Percentiles rank a stretch among this genome's conserved stretches.
Conservation (phyloP, 92 coral and sea anemone genomes). For the Epizoanthus scotinus region DNA sequence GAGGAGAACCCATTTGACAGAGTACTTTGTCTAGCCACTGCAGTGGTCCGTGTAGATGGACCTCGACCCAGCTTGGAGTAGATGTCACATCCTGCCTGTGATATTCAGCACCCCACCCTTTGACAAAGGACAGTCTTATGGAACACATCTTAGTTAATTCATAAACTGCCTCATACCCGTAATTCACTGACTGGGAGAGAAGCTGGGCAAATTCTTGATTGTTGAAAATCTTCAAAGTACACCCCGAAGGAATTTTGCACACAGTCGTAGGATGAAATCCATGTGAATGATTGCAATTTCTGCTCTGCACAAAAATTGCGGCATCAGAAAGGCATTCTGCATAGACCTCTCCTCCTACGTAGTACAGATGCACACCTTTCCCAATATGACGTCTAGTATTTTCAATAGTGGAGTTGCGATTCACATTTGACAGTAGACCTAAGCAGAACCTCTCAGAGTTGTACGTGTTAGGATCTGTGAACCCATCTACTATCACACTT, state of each 20-base stretch:
- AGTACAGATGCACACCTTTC: conserved; percentile 96
- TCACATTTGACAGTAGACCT: conserved; percentile 90
- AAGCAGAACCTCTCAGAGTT: conserved; percentile 98
- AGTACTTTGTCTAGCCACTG: conserved; percentile 99
- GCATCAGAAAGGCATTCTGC: conserved; percentile 99
- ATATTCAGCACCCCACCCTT: conserved; percentile 99
- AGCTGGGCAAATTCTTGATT: conserved; percentile 99
- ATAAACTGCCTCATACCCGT: conserved; percentile 97
- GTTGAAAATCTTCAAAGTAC: conserved; percentile 96
- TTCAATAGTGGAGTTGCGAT: conserved; percentile 97
- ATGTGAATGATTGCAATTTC: conserved; percentile 97
- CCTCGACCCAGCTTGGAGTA: conserved; percentile 98
- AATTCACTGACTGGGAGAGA: conserved; percentile 97
- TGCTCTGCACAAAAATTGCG: conserved; percentile 98
- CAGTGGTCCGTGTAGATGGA: conserved; percentile 96
- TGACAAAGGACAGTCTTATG: conserved; percentile 93
- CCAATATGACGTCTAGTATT: conserved; percentile 98
- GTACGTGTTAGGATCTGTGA: conserved; percentile 96
- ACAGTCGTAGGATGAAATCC: conserved; percentile 99
- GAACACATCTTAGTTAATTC: conserved; percentile 99
- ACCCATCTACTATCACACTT: conserved; percentile 95
- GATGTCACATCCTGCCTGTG: conserved; percentile 99
- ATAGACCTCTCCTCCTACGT: conserved; percentile 98
- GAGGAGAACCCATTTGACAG: conserved; percentile 97
- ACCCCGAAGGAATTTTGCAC: conserved; percentile 96